A percentile compares a stretch with the other conserved stretches of the same genome.
These are phyloP conservation scores for Cinara cedri DNA, from an alignment of 2,888 invertebrate genomes.

Conservation along the genomic window DNA sequence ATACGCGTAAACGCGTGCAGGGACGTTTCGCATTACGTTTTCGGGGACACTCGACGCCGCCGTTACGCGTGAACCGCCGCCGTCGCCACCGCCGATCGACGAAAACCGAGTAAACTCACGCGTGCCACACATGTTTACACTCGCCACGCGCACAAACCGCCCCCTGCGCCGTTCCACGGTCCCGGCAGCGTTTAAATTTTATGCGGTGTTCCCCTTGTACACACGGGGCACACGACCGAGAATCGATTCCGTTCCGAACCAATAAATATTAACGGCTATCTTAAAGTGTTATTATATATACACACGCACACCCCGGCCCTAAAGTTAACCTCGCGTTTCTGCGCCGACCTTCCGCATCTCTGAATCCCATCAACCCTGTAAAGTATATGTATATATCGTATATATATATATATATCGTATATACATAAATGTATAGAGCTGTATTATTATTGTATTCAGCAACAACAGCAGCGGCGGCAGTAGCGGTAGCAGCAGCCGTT, in stretches of 20 bases:
- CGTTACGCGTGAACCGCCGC: not conserved
- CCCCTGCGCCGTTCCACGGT: not conserved
- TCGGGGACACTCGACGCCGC: not conserved
- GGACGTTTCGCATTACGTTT: not conserved
- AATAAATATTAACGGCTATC: conserved; percentile 55
- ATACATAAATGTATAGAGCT: too few relatives aligned
- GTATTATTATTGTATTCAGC: not conserved
- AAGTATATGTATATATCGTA: too few relatives aligned
- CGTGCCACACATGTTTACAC: not conserved
- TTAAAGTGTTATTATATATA: conserved; percentile 52
- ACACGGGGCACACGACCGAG: not conserved
- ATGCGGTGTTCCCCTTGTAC: not conserved
- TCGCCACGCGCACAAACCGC: not conserved
- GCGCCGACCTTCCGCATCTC: not conserved
- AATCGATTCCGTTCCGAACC: conserved; percentile 52
- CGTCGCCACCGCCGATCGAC: not conserved
- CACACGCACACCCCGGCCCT: conserved; percentile 35
- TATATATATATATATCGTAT: too few relatives aligned
- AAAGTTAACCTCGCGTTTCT: conserved; percentile 40
- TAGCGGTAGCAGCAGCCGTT: conserved; percentile 37
- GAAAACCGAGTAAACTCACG: conserved; percentile 6
- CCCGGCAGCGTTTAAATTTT: conserved; percentile 19
- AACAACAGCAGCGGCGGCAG: not conserved
- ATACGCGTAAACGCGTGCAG: too few relatives aligned
- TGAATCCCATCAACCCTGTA: not conserved